Percentiles rank a stretch among this genome's conserved stretches.
Evolutionary conservation across 2,113 vertebrate species (phyloP).

Genomic region (Heloderma charlesbogerti): DNA sequence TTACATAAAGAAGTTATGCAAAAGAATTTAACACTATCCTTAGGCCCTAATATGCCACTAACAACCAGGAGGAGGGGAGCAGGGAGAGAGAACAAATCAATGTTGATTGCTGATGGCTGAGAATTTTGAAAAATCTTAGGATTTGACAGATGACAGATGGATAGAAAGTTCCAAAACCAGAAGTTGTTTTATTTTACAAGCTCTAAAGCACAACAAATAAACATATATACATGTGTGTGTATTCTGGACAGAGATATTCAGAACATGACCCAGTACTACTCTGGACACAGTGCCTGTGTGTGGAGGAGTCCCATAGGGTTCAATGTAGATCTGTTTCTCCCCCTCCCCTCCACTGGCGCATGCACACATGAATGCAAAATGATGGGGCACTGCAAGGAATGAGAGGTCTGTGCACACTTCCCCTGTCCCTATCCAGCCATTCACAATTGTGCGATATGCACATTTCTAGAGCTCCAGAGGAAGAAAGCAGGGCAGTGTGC

Average conservation of each 20-base stretch:
- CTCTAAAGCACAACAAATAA: conserved; percentile 5
- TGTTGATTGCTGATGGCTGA: not conserved
- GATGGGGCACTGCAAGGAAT: not conserved
- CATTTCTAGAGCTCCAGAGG: not conserved
- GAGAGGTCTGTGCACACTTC: not conserved
- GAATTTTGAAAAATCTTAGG: conserved; percentile 21
- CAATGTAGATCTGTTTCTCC: not conserved
- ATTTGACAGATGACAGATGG: conserved; percentile 15
- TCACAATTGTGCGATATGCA: not conserved
- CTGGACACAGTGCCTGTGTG: not conserved
- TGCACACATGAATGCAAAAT: not conserved
- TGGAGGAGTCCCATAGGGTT: not conserved
- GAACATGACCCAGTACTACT: not conserved
- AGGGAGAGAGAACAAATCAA: conserved; percentile 5
- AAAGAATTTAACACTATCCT: not conserved
- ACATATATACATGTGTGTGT: not conserved
- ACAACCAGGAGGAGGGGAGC: not conserved
- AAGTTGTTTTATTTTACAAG: conserved; percentile 36
- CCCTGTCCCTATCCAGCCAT: not conserved
- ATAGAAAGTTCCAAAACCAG: conserved; percentile 30
- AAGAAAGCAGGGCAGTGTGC: not conserved
- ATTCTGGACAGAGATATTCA: not conserved
- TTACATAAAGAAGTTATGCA: not conserved
- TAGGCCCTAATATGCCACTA: conserved; percentile 14
- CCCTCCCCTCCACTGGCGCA: conserved; percentile 11